Conservation (phyloP, 2,888 invertebrate species). For the Lomographa bimaculata region DNA sequence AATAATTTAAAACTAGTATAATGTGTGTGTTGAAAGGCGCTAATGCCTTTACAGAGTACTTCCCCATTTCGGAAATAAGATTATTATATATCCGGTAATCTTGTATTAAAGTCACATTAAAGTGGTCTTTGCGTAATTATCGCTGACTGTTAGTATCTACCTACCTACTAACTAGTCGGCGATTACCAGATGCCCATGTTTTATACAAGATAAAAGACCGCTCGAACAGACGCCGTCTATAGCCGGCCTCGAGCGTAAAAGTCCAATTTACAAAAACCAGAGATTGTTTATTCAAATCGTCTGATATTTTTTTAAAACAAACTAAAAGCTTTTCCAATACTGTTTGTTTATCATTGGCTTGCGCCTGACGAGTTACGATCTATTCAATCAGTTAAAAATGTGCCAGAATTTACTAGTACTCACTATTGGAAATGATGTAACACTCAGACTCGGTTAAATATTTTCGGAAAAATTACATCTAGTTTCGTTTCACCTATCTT, state of each 20-base stretch:
- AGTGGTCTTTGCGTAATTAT: too few relatives aligned
- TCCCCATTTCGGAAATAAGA: too few relatives aligned
- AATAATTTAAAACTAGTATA: too few relatives aligned
- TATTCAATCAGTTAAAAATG: slow-evolving; percentile 16
- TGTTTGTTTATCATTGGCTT: slow-evolving; percentile 14
- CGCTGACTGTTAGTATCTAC: too few relatives aligned
- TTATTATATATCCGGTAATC: too few relatives aligned
- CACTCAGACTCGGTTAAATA: background rate
- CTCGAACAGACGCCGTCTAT: slow-evolving; percentile 29
- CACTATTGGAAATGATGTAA: too few relatives aligned
- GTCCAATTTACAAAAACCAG: slow-evolving; percentile 32
- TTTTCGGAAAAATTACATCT: too few relatives aligned
- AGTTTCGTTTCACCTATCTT: too few relatives aligned
- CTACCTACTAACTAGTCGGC: slow-evolving; percentile 8
- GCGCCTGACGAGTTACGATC: slow-evolving; percentile 15
- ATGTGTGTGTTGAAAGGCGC: too few relatives aligned
- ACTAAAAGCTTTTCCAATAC: slow-evolving; percentile 27
- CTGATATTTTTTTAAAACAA: slow-evolving; percentile 30
- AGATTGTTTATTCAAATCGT: slow-evolving; percentile 31
- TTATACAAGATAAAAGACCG: slow-evolving; percentile 37
- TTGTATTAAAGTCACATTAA: too few relatives aligned
- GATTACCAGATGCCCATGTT: slow-evolving; percentile 45
- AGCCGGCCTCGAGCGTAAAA: slow-evolving; percentile 37
- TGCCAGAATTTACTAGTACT: slow-evolving; percentile 3
- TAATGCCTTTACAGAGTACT: too few relatives aligned